Evolutionary conservation across 2,113 vertebrate genomes (phyloP).

Genomic region (Platycercus adscitus): DNA sequence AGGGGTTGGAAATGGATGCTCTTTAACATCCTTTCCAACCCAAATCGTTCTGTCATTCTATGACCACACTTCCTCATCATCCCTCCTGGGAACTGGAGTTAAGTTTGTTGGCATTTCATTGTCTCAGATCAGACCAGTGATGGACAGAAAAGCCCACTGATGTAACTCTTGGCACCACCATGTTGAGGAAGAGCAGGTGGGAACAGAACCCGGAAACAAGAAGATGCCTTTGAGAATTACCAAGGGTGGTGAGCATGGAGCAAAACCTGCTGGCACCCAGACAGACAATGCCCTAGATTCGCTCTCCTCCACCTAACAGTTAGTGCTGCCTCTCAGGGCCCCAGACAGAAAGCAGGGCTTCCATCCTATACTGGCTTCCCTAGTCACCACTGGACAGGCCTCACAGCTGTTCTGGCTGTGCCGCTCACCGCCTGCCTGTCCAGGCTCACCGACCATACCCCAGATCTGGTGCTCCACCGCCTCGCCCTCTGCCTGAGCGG

Average conservation of each 20-base stretch:
- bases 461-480: background rate
- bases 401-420: fast-evolving
- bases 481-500: background rate
- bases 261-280: fast-evolving
- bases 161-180: background rate
- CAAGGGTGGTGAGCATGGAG: background rate
- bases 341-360: fast-evolving
- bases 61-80: background rate
- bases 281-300: fast-evolving
- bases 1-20: background rate
- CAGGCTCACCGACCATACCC: fast-evolving
- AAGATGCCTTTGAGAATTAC: background rate
- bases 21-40: background rate
- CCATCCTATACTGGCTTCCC: background rate
- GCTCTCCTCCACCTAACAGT: background rate
- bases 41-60: background rate
- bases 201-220: background rate
- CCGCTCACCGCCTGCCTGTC: fast-evolving
- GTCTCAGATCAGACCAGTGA: background rate
- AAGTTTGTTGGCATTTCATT: background rate
- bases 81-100: fast-evolving
- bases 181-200: background rate
- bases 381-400: fast-evolving
- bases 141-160: fast-evolving
- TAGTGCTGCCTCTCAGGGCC: fast-evolving